These are phyloP conservation scores for Caenorhabditis imperialis DNA, from an alignment of 2,888 invertebrate species.

Conservation along the genomic window DNA sequence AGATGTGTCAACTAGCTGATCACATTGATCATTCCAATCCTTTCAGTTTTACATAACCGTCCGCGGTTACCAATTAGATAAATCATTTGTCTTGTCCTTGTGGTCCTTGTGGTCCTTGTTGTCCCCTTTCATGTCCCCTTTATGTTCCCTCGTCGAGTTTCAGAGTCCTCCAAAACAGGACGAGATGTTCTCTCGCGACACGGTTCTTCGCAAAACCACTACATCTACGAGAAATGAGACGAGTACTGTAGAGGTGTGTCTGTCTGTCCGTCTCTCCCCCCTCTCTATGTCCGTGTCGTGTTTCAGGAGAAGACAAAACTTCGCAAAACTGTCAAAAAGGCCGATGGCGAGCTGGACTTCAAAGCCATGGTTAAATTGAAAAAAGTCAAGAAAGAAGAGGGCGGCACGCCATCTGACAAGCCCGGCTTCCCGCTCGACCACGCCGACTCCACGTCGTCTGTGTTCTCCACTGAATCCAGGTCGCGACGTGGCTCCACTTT, in stretches of 20 bases:
- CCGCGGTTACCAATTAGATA: too few relatives aligned
- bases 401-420: conserved; percentile 24
- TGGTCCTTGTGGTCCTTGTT: conserved; percentile 3
- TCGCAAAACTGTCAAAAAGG: conserved; percentile 60
- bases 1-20: conserved; percentile 54
- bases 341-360: conserved; percentile 60
- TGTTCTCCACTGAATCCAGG: conserved; percentile 40
- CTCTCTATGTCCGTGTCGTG: conserved; percentile 9
- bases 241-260: conserved; percentile 46
- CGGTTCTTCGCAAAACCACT: conserved; percentile 53
- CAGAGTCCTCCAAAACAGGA: conserved; percentile 53
- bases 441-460: conserved; percentile 60
- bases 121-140: conserved; percentile 9
- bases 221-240: conserved; percentile 45
- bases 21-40: conserved; percentile 41
- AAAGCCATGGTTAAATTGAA: conserved; percentile 63
- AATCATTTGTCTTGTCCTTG: conserved; percentile 3
- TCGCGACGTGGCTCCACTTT: conserved; percentile 51
- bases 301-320: conserved; percentile 61
- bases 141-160: too few relatives aligned
- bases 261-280: conserved; percentile 7
- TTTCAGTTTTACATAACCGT: too few relatives aligned
- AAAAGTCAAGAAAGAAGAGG: conserved; percentile 68
- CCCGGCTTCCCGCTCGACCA: conserved; percentile 50
- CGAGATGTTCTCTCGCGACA: conserved; percentile 58